Evolutionary conservation across 2,797 vertebrate species (phyloP), one percentile per base, ranked within the genome.

Genomic region (Alcedo quadribrachys): DNA sequence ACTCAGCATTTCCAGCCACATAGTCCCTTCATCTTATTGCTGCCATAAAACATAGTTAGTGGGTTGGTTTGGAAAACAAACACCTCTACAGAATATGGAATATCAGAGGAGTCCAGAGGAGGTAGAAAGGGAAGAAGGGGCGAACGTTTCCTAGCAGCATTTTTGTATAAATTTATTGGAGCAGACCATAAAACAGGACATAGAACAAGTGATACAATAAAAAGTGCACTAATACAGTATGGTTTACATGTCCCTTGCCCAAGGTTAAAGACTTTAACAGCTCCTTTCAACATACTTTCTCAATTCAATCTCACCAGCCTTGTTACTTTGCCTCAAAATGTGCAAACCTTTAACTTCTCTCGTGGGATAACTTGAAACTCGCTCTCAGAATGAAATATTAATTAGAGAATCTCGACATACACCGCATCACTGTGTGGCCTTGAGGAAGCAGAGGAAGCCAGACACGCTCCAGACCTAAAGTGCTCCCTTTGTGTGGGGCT

Each of bases 301-400:
- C 98, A 97, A 98, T 97, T 97, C 95, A 80, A 95, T 68, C 66
- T 75, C 67, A 80, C 92, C 73, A 95, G 85, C 90, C 90, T 70
- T 6, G 2, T 66, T 89, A n/a, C 67, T 83, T 84, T 76, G 91
- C 94, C 96, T 97, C 86, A 53, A 63, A 96, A 96, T 84, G 74
- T 83, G 96, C 96, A 95, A 95, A 94, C 45, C 74, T 96, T 93
- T 94, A 81, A 94, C 86, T 91, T 87, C 70, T 97, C 97, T 96
- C 97, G n/a, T 93, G 97, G 95, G 97, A 96, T 96, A 94, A 65
- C 58, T 92, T 87, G 93, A 97, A 97, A 97, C 91, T 97, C 91
- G 68, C 95, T 92, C 93, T 65, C 92, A 95, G 96, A 98, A 96
- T 93, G 94, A 97, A 97, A 96, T 97, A 97, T 98, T 97, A 98